Percentiles rank a stretch among this genome's conserved stretches.
phyloP scores from a whole-genome alignment of 2,888 invertebrate species.

The Athrips mouffetella region DNA sequence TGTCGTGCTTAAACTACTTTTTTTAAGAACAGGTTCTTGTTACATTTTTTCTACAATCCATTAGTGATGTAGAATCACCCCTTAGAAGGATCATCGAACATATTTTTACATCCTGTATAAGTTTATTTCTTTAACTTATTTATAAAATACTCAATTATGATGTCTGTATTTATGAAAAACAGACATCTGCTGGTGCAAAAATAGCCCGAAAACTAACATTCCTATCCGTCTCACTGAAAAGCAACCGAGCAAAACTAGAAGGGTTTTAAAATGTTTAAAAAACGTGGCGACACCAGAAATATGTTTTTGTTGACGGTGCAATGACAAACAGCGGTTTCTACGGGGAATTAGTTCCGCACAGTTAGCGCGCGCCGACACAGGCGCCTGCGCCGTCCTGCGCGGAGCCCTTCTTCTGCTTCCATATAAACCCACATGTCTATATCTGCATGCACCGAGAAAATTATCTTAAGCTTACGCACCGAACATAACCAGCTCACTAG shows the following conservation, averaged over 20 bases:
- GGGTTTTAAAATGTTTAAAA: conserved; percentile 23
- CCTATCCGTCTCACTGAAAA: conserved; percentile 29
- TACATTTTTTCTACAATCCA: no score
- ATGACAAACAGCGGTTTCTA: conserved; percentile 51
- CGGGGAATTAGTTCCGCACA: conserved; percentile 68
- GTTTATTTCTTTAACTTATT: no score
- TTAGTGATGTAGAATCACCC: no score
- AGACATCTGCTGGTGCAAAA: conserved; percentile 5
- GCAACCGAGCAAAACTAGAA: conserved; percentile 24
- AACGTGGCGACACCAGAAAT: conserved; percentile 31
- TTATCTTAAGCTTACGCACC: neutral
- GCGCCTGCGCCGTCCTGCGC: conserved; percentile 43
- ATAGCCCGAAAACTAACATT: conserved; percentile 1
- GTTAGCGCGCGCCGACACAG: conserved; percentile 52
- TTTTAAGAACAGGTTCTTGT: no score
- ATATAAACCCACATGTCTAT: conserved; percentile 2
- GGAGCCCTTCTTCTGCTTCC: conserved; percentile 10
- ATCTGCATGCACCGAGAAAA: conserved; percentile 1
- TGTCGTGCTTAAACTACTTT: no score
- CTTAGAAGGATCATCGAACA: no score
- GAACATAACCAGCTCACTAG: conserved; percentile 8
- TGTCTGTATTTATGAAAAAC: no score
- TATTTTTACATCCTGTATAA: no score
- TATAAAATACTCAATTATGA: no score
- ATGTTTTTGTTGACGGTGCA: conserved; percentile 45